phyloP scores from a whole-genome alignment of 2,888 invertebrate species.

The Volucella inflata region DNA sequence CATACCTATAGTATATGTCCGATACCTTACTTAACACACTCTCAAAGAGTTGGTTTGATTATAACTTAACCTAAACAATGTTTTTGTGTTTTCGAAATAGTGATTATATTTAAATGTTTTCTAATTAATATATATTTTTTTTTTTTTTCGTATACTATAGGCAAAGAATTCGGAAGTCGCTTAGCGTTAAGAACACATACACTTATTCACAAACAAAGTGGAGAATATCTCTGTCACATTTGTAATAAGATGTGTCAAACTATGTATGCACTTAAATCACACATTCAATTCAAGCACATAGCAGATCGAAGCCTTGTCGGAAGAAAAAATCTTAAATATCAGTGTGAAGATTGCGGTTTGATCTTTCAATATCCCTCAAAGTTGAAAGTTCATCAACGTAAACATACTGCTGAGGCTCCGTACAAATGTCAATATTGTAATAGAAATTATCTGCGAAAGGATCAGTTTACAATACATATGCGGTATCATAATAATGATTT shows the following conservation, averaged over 20 bases:
- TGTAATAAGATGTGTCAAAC: constrained; percentile 48
- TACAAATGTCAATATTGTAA: constrained; percentile 41
- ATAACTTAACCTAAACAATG: too few relatives aligned
- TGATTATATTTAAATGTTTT: not conserved
- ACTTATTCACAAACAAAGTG: constrained; percentile 42
- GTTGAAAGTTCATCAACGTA: constrained; percentile 41
- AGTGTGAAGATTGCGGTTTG: constrained; percentile 58
- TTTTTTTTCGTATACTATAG: not conserved
- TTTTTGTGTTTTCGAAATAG: too few relatives aligned
- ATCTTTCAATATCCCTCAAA: constrained; percentile 49
- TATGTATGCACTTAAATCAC: constrained; percentile 41
- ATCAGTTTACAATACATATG: constrained; percentile 69
- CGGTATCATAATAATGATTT: constrained; percentile 69
- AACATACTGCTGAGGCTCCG: constrained; percentile 25
- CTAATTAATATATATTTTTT: not conserved
- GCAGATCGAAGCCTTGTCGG: not conserved
- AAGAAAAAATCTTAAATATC: constrained; percentile 33
- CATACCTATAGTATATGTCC: too few relatives aligned
- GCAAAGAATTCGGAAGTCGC: constrained; percentile 38
- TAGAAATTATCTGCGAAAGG: constrained; percentile 36
- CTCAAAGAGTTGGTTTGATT: too few relatives aligned
- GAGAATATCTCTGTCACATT: constrained; percentile 43
- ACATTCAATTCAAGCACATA: constrained; percentile 49
- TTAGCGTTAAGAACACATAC: constrained; percentile 29
- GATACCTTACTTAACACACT: too few relatives aligned